These are phyloP conservation scores for Brachionus sp. DNA, from an alignment of 1,140 invertebrate genomes.

Conservation along the genomic window DNA sequence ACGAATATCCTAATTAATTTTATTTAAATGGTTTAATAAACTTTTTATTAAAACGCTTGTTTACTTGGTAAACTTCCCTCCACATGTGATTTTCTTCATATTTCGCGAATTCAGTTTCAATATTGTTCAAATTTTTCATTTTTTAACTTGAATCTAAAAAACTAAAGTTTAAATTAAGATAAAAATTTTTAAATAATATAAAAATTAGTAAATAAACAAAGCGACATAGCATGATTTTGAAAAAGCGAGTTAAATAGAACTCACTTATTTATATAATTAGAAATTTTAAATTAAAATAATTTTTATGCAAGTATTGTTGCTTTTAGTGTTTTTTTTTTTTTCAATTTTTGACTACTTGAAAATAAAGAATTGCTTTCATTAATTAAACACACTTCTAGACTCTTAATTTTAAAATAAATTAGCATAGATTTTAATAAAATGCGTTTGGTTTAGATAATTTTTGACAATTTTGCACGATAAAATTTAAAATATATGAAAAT, in stretches of 20 bases:
- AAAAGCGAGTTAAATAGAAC: neutral
- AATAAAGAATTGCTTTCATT: neutral
- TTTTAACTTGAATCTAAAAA: neutral
- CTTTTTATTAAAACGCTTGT: neutral
- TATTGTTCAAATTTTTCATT: conserved; percentile 6
- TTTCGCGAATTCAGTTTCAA: neutral
- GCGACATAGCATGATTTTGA: neutral
- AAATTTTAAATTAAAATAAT: neutral
- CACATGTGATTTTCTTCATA: conserved; percentile 23
- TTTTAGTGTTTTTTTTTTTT: neutral
- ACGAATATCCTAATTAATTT: neutral
- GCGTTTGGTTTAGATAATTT: neutral
- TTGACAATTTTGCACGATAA: neutral
- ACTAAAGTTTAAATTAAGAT: neutral
- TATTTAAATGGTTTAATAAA: neutral
- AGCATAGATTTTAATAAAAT: neutral
- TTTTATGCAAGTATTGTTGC: neutral
- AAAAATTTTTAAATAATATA: no score
- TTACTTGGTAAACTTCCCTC: conserved; percentile 13
- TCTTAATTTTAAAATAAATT: neutral
- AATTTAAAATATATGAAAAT: neutral
- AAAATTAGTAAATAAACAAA: neutral
- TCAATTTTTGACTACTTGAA: neutral
- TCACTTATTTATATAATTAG: neutral
- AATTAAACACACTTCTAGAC: neutral